Conservation (phyloP, 1,140 invertebrate species). For the Aethina tumida region DNA sequence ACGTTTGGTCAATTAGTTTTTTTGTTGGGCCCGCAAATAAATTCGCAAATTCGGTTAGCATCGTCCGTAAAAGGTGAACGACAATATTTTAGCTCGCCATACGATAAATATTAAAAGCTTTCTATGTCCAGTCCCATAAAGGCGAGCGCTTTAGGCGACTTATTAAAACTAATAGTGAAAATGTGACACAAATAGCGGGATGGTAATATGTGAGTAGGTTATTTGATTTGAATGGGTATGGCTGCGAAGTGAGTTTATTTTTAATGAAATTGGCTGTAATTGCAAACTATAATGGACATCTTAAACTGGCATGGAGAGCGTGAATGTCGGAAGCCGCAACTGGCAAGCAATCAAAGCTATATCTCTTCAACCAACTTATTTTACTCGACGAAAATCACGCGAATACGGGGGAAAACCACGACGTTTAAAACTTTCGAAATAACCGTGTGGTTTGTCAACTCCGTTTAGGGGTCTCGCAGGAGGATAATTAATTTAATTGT, state of each 20-base stretch:
- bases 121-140: too few relatives aligned
- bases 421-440: neutral
- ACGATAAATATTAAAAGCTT: too few relatives aligned
- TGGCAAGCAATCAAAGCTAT: conserved; percentile 26
- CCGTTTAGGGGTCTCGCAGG: neutral
- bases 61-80: too few relatives aligned
- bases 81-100: too few relatives aligned
- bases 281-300: conserved; percentile 25
- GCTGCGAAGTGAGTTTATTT: conserved; percentile 20
- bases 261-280: conserved; percentile 24
- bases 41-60: too few relatives aligned
- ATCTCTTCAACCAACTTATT: conserved; percentile 14
- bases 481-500: neutral
- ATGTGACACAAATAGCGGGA: too few relatives aligned
- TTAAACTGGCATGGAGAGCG: conserved; percentile 21
- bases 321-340: conserved; percentile 28
- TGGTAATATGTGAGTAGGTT: too few relatives aligned
- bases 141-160: too few relatives aligned
- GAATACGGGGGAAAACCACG: conserved; percentile 8
- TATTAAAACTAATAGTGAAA: too few relatives aligned
- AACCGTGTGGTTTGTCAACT: neutral
- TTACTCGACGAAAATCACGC: conserved; percentile 12
- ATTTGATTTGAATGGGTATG: too few relatives aligned
- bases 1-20: too few relatives aligned
- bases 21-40: too few relatives aligned